Evolutionary conservation across 2,797 vertebrate genomes (phyloP).

Genomic region (Thaleichthys pacificus): DNA sequence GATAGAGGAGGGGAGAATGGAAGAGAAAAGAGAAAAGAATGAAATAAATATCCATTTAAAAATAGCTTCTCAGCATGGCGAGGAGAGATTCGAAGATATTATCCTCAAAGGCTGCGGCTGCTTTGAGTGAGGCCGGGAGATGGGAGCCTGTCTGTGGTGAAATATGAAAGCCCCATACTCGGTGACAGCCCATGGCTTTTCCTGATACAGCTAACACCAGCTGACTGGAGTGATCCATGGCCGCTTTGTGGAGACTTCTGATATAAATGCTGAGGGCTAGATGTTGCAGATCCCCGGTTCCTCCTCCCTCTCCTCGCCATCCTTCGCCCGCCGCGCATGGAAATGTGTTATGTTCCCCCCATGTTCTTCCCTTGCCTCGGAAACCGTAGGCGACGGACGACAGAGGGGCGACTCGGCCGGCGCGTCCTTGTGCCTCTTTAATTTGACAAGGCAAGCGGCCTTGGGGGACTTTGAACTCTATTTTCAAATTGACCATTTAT

Average conservation of each 20-base stretch:
- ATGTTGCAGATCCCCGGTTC: slow-evolving; percentile 77
- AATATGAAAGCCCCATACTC: slow-evolving; percentile 78
- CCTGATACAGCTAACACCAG: slow-evolving; percentile 79
- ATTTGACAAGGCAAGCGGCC: slow-evolving; percentile 79
- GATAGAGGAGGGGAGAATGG: neutral
- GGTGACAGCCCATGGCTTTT: slow-evolving; percentile 83
- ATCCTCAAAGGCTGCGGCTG: slow-evolving; percentile 78
- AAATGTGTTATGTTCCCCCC: slow-evolving; percentile 73
- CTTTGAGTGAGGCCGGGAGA: slow-evolving; percentile 75
- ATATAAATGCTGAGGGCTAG: slow-evolving; percentile 82
- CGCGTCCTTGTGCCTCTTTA: slow-evolving; percentile 80
- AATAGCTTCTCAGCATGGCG: slow-evolving; percentile 78
- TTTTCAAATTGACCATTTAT: slow-evolving; percentile 84
- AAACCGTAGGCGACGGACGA: slow-evolving; percentile 47
- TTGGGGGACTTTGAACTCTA: slow-evolving; percentile 77
- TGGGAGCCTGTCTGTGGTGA: slow-evolving; percentile 76
- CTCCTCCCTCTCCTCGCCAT: slow-evolving; percentile 54
- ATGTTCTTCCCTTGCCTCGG: slow-evolving; percentile 46
- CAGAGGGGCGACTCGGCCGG: slow-evolving; percentile 60
- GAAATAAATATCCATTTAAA: slow-evolving; percentile 80
- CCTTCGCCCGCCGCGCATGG: slow-evolving; percentile 47
- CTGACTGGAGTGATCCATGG: slow-evolving; percentile 81
- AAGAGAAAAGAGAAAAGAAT: slow-evolving; percentile 63
- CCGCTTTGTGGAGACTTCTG: slow-evolving; percentile 79
- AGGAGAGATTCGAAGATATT: slow-evolving; percentile 82